Conservation (phyloP, 2,113 vertebrate genomes). For the Hydropotes inermis region DNA sequence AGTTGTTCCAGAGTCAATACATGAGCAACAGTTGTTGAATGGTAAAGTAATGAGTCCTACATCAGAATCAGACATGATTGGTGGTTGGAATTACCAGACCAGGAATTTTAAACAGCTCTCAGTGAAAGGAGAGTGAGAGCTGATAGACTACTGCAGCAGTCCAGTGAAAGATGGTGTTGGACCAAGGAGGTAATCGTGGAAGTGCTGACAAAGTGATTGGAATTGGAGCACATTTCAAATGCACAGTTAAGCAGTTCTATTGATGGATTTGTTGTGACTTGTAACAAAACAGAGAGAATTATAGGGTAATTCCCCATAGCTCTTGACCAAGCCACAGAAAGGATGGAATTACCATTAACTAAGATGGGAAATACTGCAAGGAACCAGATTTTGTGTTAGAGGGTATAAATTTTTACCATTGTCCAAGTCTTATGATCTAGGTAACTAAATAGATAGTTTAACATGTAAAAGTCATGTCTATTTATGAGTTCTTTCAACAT, state of each 20-base stretch:
- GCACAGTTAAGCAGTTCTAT: neutral
- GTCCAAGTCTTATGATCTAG: neutral
- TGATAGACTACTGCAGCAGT: neutral
- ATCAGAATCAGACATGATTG: neutral
- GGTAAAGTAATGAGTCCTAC: neutral
- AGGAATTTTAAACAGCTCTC: neutral
- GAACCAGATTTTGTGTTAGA: neutral
- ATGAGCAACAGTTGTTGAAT: neutral
- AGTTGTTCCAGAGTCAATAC: neutral
- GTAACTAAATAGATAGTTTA: neutral
- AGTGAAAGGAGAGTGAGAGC: too few relatives aligned
- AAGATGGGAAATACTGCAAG: neutral
- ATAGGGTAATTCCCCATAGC: neutral
- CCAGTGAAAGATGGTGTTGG: neutral
- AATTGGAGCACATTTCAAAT: neutral
- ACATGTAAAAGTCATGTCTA: neutral
- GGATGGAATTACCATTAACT: neutral
- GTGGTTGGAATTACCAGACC: rapidly evolving
- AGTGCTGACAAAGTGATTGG: neutral
- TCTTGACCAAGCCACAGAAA: neutral
- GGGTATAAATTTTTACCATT: neutral
- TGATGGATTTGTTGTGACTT: neutral
- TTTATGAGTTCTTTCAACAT: neutral
- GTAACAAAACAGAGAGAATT: neutral
- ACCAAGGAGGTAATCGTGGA: neutral